Percentiles rank a stretch among this genome's conserved stretches.
Evolutionary conservation across 2,888 invertebrate genomes (phyloP).

Genomic region (Colostygia pectinataria): DNA sequence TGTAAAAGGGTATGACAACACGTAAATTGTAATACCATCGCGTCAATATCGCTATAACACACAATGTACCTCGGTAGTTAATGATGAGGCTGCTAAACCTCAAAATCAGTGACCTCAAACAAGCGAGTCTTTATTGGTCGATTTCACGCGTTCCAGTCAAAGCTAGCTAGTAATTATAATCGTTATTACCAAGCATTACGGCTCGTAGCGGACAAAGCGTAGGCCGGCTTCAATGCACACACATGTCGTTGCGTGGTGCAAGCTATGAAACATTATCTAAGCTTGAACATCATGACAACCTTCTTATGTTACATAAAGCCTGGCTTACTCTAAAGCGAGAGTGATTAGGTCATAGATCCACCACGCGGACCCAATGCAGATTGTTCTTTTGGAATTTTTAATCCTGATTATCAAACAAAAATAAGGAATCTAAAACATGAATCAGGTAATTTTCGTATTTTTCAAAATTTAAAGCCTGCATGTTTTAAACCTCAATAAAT

Average conservation of each 20-base stretch:
- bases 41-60: not conserved
- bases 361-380: too few relatives aligned
- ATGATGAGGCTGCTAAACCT: not conserved
- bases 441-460: too few relatives aligned
- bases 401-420: too few relatives aligned
- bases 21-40: too few relatives aligned
- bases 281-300: not conserved
- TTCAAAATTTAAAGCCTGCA: too few relatives aligned
- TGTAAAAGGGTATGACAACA: too few relatives aligned
- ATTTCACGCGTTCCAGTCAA: slow-evolving; percentile 44
- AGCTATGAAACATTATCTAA: slow-evolving; percentile 11
- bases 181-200: slow-evolving; percentile 54
- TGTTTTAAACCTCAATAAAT: too few relatives aligned
- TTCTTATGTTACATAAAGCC: too few relatives aligned
- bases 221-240: slow-evolving; percentile 34
- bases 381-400: too few relatives aligned
- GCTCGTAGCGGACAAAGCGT: slow-evolving; percentile 44
- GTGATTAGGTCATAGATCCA: too few relatives aligned
- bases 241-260: slow-evolving; percentile 26
- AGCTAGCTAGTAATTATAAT: slow-evolving; percentile 57
- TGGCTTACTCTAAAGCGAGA: too few relatives aligned
- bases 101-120: slow-evolving; percentile 2
- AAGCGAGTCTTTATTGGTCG: slow-evolving; percentile 2
- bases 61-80: not conserved
- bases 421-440: too few relatives aligned